Evolutionary conservation across 1,140 invertebrate species (phyloP).

Genomic region (Orius insidiosus): DNA sequence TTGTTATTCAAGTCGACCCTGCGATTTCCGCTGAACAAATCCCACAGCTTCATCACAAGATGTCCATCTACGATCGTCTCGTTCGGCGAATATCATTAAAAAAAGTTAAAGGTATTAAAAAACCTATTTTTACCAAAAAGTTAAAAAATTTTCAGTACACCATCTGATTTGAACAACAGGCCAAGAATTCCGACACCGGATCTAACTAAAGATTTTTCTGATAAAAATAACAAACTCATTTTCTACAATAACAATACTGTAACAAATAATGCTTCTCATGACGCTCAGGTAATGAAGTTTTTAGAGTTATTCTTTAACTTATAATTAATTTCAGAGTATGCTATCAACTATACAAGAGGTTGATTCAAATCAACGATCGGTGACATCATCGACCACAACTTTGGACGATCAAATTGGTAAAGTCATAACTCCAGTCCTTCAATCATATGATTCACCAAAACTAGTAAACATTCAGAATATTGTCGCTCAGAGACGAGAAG

Average conservation of each 20-base stretch:
- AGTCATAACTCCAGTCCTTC: conserved; percentile 25
- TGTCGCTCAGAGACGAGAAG: conserved; percentile 29
- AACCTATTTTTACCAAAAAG: not conserved
- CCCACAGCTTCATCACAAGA: conserved; percentile 32
- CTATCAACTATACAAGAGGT: conserved; percentile 59
- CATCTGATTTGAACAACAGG: conserved; percentile 43
- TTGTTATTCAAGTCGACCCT: conserved; percentile 12
- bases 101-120: conserved; percentile 28
- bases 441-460: conserved; percentile 20
- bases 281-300: not conserved
- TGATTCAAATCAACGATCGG: conserved; percentile 32
- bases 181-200: conserved; percentile 74
- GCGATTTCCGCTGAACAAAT: not conserved
- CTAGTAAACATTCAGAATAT: conserved; percentile 15
- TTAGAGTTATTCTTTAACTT: not conserved
- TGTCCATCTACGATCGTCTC: conserved; percentile 61
- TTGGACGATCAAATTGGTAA: conserved; percentile 21
- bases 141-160: conserved; percentile 33
- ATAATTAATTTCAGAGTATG: conserved; percentile 39
- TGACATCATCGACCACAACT: conserved; percentile 22
- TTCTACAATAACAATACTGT: conserved; percentile 32
- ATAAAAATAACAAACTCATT: conserved; percentile 26
- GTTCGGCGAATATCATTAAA: conserved; percentile 61
- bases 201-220: conserved; percentile 52
- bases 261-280: conserved; percentile 21